A percentile compares a stretch with the other conserved stretches of the same genome.
These are phyloP conservation scores for Oceanodroma tethys DNA, from an alignment of 2,113 vertebrate species.

Conservation along the genomic window DNA sequence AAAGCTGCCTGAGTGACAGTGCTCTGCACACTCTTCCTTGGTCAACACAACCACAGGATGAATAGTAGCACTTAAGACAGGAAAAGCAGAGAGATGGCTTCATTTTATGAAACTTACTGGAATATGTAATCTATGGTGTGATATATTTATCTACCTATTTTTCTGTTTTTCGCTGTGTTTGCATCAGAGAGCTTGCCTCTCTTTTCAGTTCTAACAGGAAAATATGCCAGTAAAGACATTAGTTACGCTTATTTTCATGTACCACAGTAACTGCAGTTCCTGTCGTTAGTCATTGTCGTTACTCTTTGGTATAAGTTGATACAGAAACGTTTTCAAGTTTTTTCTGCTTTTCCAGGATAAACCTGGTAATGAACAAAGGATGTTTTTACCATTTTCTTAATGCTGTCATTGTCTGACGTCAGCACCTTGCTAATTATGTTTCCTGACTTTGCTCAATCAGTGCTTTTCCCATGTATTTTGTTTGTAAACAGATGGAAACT, in stretches of 20 bases:
- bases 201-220: neutral
- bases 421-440: neutral
- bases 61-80: neutral
- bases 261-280: neutral
- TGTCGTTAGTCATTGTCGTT: rapidly evolving
- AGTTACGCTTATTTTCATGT: neutral
- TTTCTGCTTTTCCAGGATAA: neutral
- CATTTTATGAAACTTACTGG: neutral
- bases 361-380: neutral
- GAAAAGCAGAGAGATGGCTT: neutral
- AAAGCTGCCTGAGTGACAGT: neutral
- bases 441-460: neutral
- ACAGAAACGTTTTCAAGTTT: neutral
- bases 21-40: neutral
- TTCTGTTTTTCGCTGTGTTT: neutral
- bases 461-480: neutral
- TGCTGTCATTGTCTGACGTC: neutral
- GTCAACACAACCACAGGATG: neutral
- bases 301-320: neutral
- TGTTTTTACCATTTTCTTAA: conserved; percentile 24
- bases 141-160: too few relatives aligned
- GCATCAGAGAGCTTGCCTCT: neutral
- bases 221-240: neutral
- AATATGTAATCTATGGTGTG: neutral
- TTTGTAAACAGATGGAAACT: neutral